A percentile compares a stretch with the other conserved stretches of the same genome.
These are phyloP conservation scores for Mastomys coucha DNA, from an alignment of 2,113 vertebrate species.

Conservation along the genomic window DNA sequence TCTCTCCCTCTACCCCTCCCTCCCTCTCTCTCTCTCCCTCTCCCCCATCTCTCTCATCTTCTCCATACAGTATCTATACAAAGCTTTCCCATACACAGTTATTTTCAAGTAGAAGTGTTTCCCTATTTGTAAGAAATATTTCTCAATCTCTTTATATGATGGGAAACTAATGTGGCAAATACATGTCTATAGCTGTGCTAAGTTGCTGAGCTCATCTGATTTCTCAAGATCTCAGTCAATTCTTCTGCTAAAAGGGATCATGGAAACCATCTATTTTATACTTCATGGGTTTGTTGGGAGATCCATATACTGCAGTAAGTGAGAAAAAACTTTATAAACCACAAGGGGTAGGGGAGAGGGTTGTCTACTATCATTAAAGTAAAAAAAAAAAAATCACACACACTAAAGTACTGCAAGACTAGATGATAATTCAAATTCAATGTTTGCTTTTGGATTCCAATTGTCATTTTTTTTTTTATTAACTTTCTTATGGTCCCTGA, in stretches of 20 bases:
- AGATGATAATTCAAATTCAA: background rate
- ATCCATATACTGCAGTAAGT: background rate
- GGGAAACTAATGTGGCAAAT: background rate
- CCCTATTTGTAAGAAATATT: constrained; percentile 18
- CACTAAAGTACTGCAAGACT: background rate
- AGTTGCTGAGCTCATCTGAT: background rate
- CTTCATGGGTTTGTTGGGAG: background rate
- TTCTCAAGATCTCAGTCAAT: background rate
- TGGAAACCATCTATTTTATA: background rate
- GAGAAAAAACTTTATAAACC: constrained; percentile 17
- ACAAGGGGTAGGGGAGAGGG: background rate
- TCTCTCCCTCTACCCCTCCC: background rate
- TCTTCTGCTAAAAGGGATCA: background rate
- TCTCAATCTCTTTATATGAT: background rate
- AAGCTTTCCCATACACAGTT: background rate
- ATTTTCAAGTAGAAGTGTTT: background rate
- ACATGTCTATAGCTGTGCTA: background rate
- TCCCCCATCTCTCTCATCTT: background rate
- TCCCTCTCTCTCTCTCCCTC: background rate
- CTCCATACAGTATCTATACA: background rate
- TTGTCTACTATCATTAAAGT: background rate
- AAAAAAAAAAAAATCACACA: background rate
- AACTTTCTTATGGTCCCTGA: background rate
- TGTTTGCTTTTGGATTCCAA: background rate
- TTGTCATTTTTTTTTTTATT: background rate